phyloP scores from a whole-genome alignment of 2,888 invertebrate genomes.

The Girardia tigrina region DNA sequence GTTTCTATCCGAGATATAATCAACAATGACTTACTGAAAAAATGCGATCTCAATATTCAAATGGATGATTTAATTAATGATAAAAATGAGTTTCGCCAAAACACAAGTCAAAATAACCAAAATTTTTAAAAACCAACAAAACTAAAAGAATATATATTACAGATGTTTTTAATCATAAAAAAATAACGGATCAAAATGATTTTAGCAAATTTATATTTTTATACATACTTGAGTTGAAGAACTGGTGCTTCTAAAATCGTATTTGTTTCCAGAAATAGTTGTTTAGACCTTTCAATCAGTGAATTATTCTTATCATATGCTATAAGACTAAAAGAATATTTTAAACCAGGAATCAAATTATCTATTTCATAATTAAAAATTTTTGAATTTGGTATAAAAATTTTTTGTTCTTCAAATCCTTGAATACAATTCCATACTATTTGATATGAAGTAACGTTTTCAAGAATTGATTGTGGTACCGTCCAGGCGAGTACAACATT shows the following conservation, averaged over 20 bases:
- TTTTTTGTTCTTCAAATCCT: slow-evolving; percentile 17
- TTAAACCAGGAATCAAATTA: slow-evolving; percentile 7
- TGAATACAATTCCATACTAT: slow-evolving; percentile 2
- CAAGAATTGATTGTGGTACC: not conserved
- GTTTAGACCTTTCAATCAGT: not conserved
- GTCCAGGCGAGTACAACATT: not conserved
- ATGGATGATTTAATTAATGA: too few relatives aligned
- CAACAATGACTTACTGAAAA: too few relatives aligned
- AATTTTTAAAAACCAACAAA: too few relatives aligned
- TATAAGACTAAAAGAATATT: not conserved
- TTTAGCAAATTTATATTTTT: too few relatives aligned
- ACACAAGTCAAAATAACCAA: too few relatives aligned
- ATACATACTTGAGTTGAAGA: not conserved
- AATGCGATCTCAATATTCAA: too few relatives aligned
- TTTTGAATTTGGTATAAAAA: not conserved
- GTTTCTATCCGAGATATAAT: too few relatives aligned
- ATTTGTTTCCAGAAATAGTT: slow-evolving; percentile 6
- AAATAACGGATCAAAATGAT: too few relatives aligned
- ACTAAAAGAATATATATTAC: too few relatives aligned
- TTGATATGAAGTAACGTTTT: not conserved
- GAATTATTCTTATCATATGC: not conserved
- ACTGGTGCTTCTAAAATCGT: not conserved
- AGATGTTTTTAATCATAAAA: too few relatives aligned
- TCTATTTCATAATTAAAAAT: not conserved
- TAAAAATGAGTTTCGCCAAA: too few relatives aligned